Base-by-base conservation (phyloP, 2,113 vertebrate genomes). In the Taxidea taxus region DNA sequence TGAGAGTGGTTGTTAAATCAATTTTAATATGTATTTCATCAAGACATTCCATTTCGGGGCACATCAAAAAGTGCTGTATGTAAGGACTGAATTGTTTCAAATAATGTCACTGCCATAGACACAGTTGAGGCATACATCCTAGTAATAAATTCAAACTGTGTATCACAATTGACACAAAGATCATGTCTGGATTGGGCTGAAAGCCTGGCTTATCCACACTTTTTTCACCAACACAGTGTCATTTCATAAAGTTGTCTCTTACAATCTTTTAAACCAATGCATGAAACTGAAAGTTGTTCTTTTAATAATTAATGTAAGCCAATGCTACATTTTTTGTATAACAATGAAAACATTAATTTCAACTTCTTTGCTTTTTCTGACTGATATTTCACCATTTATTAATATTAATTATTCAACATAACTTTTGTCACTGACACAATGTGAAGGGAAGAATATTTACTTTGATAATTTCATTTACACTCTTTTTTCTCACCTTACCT, bases 11-110 rank as follows among this genome's bases (percentile, higher is more conserved):
- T 66, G 1, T 68, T 82, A 92, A 77, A 34, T 80, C 11, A 84
- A 56, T 31, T 94, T 95, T 88, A 95, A 91, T 42, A 96, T 44
- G 6, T 11, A 70, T 75, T 85, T 94, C 23, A 88, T 78, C 13
- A 82, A 85, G 23, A 51, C 70, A 20, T 87, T 83, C 23, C 16
- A 75, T 77, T 90, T 60, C 4, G 6, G 14, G 21, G 4, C 29
- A 74, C 39, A 90, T 47, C 21, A 85, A 29, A 34, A 51, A 39
- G 2, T 34, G 10, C 2, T 81, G 5, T 20, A 78, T 34, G 9
- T 27, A 80, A 72, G 16, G 20, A 58, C 1, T 90, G 68, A 62
- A 78, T 16, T n/a, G 0, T 68, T 96, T 94, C 31, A 83, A 94
- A 83, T 89, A 88, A 31, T 31, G 15, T 2, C 44, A 56, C 29